These are phyloP conservation scores for Rotaria macrura DNA, from an alignment of 2,888 invertebrate species.

Conservation along the genomic window DNA sequence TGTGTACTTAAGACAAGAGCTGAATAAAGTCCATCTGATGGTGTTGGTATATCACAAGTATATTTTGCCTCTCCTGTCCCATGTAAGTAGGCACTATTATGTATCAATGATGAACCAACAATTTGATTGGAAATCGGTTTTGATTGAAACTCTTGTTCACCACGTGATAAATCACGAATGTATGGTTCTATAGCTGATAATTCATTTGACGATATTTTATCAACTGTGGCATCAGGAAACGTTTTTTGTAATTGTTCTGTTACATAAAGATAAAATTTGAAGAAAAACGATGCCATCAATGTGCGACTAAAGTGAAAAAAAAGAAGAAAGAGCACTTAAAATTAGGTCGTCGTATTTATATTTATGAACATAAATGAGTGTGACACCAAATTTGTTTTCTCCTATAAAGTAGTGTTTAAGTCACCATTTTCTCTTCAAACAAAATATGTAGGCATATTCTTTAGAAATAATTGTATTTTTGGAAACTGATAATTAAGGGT, in stretches of 20 bases:
- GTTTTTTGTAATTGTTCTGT: conserved; percentile 32
- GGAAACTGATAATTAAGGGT: too few relatives aligned
- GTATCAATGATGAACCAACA: background rate
- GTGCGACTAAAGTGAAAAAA: conserved; percentile 45
- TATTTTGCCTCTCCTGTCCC: conserved; percentile 80
- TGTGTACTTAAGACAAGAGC: conserved; percentile 66
- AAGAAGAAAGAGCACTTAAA: too few relatives aligned
- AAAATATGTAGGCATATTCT: too few relatives aligned
- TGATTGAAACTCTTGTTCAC: background rate
- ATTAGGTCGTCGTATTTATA: too few relatives aligned
- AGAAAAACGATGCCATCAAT: conserved; percentile 58
- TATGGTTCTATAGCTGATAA: background rate
- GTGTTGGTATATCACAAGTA: conserved; percentile 61
- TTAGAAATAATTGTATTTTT: too few relatives aligned
- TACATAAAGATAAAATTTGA: conserved; percentile 54
- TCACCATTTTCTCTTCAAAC: too few relatives aligned
- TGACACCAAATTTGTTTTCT: too few relatives aligned
- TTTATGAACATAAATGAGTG: too few relatives aligned
- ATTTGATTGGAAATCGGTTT: background rate
- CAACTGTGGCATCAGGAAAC: background rate
- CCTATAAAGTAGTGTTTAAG: too few relatives aligned
- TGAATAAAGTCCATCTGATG: conserved; percentile 62
- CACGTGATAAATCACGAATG: background rate
- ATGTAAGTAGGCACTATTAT: conserved; percentile 56
- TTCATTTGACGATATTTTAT: background rate